Conservation (phyloP, 2,888 invertebrate species). For the Myathropa florea region DNA sequence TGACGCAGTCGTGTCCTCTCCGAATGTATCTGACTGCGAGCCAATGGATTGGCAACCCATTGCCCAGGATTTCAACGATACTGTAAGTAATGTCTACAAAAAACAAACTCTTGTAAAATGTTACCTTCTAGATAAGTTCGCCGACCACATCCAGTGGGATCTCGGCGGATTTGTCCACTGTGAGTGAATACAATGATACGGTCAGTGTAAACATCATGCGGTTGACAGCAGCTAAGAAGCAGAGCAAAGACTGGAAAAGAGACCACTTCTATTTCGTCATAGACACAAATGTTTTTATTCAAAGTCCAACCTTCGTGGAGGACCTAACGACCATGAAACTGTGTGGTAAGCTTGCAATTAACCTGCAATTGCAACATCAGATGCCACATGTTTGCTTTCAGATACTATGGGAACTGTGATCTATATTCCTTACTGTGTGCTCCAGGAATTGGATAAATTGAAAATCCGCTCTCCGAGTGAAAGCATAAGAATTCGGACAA, state of each 20-base stretch:
- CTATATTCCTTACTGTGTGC: slow-evolving; percentile 82
- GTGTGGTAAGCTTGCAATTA: slow-evolving; percentile 68
- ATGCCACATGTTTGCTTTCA: slow-evolving; percentile 11
- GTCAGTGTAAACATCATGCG: slow-evolving; percentile 75
- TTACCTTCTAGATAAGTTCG: not conserved
- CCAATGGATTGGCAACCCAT: slow-evolving; percentile 76
- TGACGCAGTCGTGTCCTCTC: not conserved
- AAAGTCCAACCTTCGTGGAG: slow-evolving; percentile 79
- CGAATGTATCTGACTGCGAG: slow-evolving; percentile 63
- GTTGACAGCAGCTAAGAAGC: slow-evolving; percentile 69
- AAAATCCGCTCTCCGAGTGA: slow-evolving; percentile 76
- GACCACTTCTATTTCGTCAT: slow-evolving; percentile 80
- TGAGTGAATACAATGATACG: slow-evolving; percentile 72
- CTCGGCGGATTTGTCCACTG: slow-evolving; percentile 13
- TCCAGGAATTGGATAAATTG: slow-evolving; percentile 82
- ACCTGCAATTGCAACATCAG: not conserved
- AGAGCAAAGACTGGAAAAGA: slow-evolving; percentile 62
- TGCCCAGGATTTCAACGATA: slow-evolving; percentile 22
- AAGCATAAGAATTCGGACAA: slow-evolving; percentile 70
- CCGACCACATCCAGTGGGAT: not conserved
- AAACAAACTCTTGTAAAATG: not conserved
- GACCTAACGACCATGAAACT: slow-evolving; percentile 76
- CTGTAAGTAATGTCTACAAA: not conserved
- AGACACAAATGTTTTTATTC: slow-evolving; percentile 82
- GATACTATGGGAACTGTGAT: slow-evolving; percentile 77